These are phyloP conservation scores for Aporophyla lueneburgensis DNA, from an alignment of 2,888 invertebrate genomes.

Conservation along the genomic window DNA sequence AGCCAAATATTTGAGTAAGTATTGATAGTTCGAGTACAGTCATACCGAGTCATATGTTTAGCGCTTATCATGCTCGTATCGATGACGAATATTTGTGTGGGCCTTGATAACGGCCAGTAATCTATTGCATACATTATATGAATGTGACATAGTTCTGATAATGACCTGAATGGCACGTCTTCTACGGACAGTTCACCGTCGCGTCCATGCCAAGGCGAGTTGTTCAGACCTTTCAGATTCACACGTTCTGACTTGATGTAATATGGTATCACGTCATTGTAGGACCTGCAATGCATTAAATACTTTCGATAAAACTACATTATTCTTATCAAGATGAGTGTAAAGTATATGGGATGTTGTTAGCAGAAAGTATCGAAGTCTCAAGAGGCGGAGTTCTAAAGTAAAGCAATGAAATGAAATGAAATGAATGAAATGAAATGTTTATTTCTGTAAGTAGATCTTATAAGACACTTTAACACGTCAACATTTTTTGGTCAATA, in stretches of 20 bases:
- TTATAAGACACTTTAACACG: too few species aligned
- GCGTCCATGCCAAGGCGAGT: slow-evolving; percentile 90
- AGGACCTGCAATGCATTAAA: slow-evolving; percentile 85
- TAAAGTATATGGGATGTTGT: not conserved
- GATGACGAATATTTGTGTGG: slow-evolving; percentile 18
- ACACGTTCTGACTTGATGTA: slow-evolving; percentile 92
- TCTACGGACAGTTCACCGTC: slow-evolving; percentile 92
- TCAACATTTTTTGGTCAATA: too few species aligned
- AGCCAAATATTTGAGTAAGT: slow-evolving; percentile 7
- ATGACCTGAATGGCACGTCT: slow-evolving; percentile 90
- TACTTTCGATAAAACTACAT: slow-evolving; percentile 1
- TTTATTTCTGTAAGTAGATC: too few species aligned
- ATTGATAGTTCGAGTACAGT: slow-evolving; percentile 8
- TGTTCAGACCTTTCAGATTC: slow-evolving; percentile 83
- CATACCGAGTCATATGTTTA: slow-evolving; percentile 27
- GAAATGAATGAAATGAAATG: too few species aligned
- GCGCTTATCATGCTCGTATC: slow-evolving; percentile 22
- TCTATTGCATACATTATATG: slow-evolving; percentile 17
- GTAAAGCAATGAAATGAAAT: not conserved
- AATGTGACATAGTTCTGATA: not conserved
- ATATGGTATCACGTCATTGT: slow-evolving; percentile 91
- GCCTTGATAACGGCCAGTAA: slow-evolving; percentile 4
- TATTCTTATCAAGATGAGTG: not conserved
- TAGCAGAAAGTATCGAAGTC: slow-evolving; percentile 1
- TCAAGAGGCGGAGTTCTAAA: too few species aligned